Base-by-base conservation (phyloP, 2,888 invertebrate genomes). In the Linnaemya tessellans region DNA sequence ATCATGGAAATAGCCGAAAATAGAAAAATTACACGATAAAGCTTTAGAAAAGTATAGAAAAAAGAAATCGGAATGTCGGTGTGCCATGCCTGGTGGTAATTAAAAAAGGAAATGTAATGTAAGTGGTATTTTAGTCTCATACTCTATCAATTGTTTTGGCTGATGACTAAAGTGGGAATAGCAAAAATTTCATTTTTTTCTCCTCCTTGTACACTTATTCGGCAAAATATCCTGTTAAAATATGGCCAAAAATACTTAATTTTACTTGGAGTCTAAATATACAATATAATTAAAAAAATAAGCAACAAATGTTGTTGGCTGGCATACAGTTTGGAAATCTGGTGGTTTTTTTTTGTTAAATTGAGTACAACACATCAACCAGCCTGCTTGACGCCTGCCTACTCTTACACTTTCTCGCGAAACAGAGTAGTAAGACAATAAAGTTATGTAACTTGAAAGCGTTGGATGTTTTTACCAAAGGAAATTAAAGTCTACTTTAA, bases 21-120 rank as follows among this genome's bases (percentile, higher is more conserved):
- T 43, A 71, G 43, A 25, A 10, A n/a, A 62, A 54, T 51, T 60
- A 67, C 51, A 54, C 22, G 43, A 67, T 49, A 68, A 20, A 62
- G 78, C 70, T 8, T 38, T 22, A 38, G 30, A 58, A 58, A 30
- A 30, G 5, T 3, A 30, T 3, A 30, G 5, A 30, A 30, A 30
- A 30, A 30, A 30, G 8, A 58, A 25, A 54, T 18, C 7, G 49
- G 13, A 18, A 67, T 60, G 80, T 41, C 51, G 54, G 43, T 71
- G 46, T 77, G 68, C 68, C 74, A 85, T 81, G 81, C 35, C 64
- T 79, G 22, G 43, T 85, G 81, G 78, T 79, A 85, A 81, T 85
- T 85, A 81, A 81, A 81, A 81, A 70, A 58, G 74, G 74, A 85
- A 85, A 84, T 71, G 70, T 80, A 84, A 84, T 78, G 68, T 70